A percentile compares a stretch with the other conserved stretches of the same genome.
Evolutionary conservation across 1,140 invertebrate species (phyloP).

Genomic region (Neodiprion virginianus): DNA sequence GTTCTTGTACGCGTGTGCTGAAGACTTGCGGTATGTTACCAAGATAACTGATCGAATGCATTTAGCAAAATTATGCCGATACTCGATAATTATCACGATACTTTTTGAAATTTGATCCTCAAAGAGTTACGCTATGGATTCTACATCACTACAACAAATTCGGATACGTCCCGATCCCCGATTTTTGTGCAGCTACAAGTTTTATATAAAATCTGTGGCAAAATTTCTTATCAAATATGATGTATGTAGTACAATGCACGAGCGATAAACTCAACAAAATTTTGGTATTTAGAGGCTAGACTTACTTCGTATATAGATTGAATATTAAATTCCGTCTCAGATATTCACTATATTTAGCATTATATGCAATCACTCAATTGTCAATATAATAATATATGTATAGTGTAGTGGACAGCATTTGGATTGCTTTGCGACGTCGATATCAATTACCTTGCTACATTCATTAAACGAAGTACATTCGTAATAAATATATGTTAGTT

Average conservation of each 20-base stretch:
- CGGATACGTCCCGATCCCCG: neutral
- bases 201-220: constrained; percentile 39
- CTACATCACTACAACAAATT: neutral
- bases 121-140: neutral
- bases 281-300: neutral
- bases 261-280: neutral
- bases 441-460: constrained; percentile 15
- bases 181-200: neutral
- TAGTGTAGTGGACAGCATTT: constrained; percentile 35
- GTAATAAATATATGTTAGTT: neutral
- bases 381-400: constrained; percentile 20
- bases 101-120: neutral
- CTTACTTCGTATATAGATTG: neutral
- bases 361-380: constrained; percentile 20
- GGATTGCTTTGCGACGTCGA: constrained; percentile 31
- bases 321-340: neutral
- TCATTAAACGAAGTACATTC: neutral
- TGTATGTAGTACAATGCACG: constrained; percentile 10
- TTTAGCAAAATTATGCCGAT: neutral
- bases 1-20: neutral
- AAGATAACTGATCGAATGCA: neutral
- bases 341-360: constrained; percentile 20
- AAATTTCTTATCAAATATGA: constrained; percentile 39
- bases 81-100: neutral
- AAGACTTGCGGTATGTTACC: neutral